phyloP scores from a whole-genome alignment of 2,113 vertebrate species.

The Paratilapia polleni region DNA sequence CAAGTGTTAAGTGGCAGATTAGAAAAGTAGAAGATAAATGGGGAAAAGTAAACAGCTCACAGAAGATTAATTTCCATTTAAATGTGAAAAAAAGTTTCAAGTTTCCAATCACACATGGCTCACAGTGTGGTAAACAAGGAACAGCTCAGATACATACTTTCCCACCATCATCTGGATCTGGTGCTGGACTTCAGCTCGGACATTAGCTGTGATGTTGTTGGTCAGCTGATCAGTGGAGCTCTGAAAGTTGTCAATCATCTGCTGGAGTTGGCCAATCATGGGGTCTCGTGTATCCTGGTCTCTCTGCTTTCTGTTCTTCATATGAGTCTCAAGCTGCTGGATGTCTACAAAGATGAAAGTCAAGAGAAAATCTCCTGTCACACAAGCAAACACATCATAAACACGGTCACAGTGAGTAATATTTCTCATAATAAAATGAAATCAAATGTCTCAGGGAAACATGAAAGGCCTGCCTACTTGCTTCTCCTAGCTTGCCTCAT shows the following conservation, averaged over 20 bases:
- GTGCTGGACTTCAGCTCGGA: conserved; percentile 92
- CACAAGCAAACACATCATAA: neutral
- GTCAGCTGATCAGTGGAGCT: conserved; percentile 89
- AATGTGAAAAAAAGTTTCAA: neutral
- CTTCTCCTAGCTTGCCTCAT: neutral
- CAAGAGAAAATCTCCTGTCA: neutral
- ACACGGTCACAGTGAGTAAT: neutral
- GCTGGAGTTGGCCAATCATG: conserved; percentile 88
- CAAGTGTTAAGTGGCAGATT: neutral
- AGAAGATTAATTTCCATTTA: neutral
- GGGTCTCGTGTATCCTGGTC: conserved; percentile 91
- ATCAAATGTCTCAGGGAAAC: neutral
- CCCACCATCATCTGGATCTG: conserved; percentile 92
- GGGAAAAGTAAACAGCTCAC: neutral
- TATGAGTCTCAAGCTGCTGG: conserved; percentile 92
- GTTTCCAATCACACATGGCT: neutral
- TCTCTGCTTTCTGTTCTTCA: conserved; percentile 88
- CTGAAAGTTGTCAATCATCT: conserved; percentile 88
- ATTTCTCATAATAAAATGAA: neutral
- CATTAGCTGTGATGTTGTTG: conserved; percentile 81
- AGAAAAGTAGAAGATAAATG: neutral
- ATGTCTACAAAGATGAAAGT: conserved; percentile 81
- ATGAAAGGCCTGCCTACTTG: neutral
- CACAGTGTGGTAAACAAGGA: neutral
- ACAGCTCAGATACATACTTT: conserved; percentile 83